These are phyloP conservation scores for Melanaphis sacchari DNA, from an alignment of 1,140 invertebrate genomes.

Conservation along the genomic window DNA sequence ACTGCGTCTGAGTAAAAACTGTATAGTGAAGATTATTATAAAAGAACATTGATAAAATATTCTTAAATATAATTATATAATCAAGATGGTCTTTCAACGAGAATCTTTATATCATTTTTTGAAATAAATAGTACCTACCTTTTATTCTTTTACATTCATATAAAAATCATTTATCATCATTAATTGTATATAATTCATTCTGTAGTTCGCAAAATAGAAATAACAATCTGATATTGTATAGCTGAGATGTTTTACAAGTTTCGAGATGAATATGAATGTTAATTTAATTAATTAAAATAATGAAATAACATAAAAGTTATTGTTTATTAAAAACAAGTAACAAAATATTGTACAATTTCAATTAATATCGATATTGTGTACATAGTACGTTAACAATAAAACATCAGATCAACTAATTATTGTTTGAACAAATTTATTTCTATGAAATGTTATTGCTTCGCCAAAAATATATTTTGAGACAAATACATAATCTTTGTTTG, in stretches of 20 bases:
- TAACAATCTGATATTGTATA: background rate
- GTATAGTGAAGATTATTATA: background rate
- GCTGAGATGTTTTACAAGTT: background rate
- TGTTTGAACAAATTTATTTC: background rate
- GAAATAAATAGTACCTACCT: background rate
- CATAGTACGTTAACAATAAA: background rate
- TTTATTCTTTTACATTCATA: background rate
- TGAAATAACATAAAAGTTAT: background rate
- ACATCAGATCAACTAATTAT: background rate
- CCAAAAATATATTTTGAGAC: background rate
- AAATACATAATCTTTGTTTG: background rate
- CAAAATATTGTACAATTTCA: no score
- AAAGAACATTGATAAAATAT: background rate
- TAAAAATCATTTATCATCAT: background rate
- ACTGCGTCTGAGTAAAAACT: background rate
- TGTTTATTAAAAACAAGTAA: background rate
- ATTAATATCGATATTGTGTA: background rate
- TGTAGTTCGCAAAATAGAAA: background rate
- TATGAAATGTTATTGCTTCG: background rate
- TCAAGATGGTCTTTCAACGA: background rate
- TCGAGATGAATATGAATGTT: background rate
- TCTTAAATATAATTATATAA: background rate
- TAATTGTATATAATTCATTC: no score
- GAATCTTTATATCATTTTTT: background rate
- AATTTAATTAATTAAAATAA: background rate